These are phyloP conservation scores for Caenorhabditis sulstoni DNA, from an alignment of 2,888 invertebrate genomes.

Conservation along the genomic window DNA sequence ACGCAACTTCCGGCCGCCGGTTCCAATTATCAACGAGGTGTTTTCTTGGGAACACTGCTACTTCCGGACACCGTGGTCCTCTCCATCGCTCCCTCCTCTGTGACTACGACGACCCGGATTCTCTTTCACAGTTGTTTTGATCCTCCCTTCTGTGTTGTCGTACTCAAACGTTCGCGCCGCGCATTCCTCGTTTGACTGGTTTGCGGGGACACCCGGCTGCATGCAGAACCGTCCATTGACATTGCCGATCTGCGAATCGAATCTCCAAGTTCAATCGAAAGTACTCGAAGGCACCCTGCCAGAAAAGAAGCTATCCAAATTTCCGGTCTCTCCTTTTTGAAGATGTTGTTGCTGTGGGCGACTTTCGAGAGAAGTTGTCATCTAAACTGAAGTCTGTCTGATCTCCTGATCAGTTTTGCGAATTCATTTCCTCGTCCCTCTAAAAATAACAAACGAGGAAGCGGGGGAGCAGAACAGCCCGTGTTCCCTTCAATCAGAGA, in stretches of 20 bases:
- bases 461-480: not conserved
- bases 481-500: not conserved
- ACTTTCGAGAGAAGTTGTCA: conserved; percentile 2
- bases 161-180: conserved; percentile 28
- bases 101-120: not conserved
- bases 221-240: conserved; percentile 1
- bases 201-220: not conserved
- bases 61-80: conserved; percentile 29
- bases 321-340: not conserved
- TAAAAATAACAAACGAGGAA: not conserved
- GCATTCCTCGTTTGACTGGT: conserved; percentile 41
- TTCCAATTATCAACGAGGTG: conserved; percentile 14
- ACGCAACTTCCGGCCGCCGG: conserved; percentile 33
- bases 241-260: conserved; percentile 17
- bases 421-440: not conserved
- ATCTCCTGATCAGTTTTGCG: not conserved
- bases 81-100: not conserved
- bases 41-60: conserved; percentile 11
- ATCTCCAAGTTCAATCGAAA: conserved; percentile 9
- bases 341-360: not conserved
- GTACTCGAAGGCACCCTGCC: no score
- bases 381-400: not conserved
- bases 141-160: conserved; percentile 23
- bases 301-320: not conserved
- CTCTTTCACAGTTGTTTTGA: conserved; percentile 25